Evolutionary conservation across 1,140 invertebrate species (phyloP), one percentile per base, ranked within the genome.

Genomic region (Alviniconcha marisindica): DNA sequence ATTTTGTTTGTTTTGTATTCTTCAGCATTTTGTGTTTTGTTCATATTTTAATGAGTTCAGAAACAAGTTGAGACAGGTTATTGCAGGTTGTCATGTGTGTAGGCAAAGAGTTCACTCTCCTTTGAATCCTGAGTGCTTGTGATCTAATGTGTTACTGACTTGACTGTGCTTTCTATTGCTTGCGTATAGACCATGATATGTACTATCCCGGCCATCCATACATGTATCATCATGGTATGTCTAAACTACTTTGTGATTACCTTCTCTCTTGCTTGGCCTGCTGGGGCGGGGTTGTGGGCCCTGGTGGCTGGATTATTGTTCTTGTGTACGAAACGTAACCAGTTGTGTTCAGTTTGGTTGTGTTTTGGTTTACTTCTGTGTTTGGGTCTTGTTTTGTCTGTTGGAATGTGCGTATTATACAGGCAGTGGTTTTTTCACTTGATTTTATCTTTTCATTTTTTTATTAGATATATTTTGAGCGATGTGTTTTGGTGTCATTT

Each of bases 211-310:
- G 78, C 60, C 78, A 80, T 31, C 78, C 78, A 3, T 80, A 80
- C 56, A 66, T 80, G 78, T 80, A 80, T 66, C 78, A 80, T 36
- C 78, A 80, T 80, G 78, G 78, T 80, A 80, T 60, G 78, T 80
- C 28, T 36, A 31, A 54, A 24, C 24, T 40, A 31, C 24, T 21
- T 71, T 71, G n/a, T 12, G 12, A 42, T 60, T 60, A 31, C 40
- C 51, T 78, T 78, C n/a, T n/a, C n/a, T n/a, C 51, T 78, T 60
- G 33, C 51, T 60, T n/a, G 51, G 77, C 56, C 18, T 60, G 28
- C 36, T 28, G 28, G 77, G 7, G 10, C 36, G 51, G 33, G 48
- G 51, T 56, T 56, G 31, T 54, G 56, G n/a, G 48, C 42, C 51
- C 51, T 54, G 51, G 56, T 80, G 78, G 18, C 36, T 14, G 44